Percentiles rank a stretch among this genome's conserved stretches.
phyloP scores from a whole-genome alignment of 2,797 vertebrate genomes.

The Pteronotus mesoamericanus region DNA sequence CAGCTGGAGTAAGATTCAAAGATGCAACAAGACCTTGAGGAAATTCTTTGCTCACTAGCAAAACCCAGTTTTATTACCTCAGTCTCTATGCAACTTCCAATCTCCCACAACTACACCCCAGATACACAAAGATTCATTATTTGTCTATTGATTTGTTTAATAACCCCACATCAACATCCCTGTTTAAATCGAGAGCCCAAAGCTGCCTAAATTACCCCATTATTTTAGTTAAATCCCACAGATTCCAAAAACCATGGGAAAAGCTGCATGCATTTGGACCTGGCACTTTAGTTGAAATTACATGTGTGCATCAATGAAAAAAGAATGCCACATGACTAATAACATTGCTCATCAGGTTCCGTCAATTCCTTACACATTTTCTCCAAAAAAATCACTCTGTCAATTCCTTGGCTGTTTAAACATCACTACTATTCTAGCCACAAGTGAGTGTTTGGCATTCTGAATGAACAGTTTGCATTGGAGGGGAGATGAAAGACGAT shows the following conservation, averaged over 20 bases:
- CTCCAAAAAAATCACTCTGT: not conserved
- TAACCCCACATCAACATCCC: not conserved
- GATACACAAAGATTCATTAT: not conserved
- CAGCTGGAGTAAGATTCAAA: not conserved
- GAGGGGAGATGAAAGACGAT: not conserved
- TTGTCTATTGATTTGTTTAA: slow-evolving; percentile 36
- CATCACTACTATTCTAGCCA: slow-evolving; percentile 39
- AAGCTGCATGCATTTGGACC: not conserved
- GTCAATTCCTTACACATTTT: not conserved
- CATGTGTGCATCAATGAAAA: not conserved
- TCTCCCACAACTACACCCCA: not conserved
- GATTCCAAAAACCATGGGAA: not conserved
- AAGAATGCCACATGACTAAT: not conserved
- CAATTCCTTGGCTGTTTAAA: slow-evolving; percentile 6
- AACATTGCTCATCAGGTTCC: not conserved
- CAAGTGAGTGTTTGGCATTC: slow-evolving; percentile 43
- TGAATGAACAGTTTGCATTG: slow-evolving; percentile 15
- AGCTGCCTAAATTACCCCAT: slow-evolving; percentile 16
- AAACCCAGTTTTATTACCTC: not conserved
- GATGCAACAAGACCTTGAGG: not conserved
- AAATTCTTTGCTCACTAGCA: not conserved
- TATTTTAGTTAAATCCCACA: slow-evolving; percentile 27
- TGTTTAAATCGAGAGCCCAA: slow-evolving; percentile 22
- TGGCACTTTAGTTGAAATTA: slow-evolving; percentile 42
- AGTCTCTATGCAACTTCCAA: not conserved